Evolutionary conservation across 1,140 invertebrate genomes (phyloP).

Genomic region (Sycophila sp.): DNA sequence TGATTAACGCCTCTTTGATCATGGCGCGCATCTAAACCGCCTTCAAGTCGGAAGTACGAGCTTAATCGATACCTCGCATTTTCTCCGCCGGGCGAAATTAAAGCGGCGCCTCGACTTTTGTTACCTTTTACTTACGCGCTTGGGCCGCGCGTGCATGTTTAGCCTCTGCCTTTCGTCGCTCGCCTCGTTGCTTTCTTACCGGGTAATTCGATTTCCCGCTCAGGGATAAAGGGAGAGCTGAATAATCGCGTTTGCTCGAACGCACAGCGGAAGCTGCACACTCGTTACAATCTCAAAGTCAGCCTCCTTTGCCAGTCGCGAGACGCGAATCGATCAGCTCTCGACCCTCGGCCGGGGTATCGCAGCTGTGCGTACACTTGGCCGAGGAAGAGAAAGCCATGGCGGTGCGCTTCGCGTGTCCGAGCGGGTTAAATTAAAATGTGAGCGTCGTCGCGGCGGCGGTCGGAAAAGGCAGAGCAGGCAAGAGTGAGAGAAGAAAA

Average conservation of each 20-base stretch:
- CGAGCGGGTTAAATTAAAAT: too few relatives aligned
- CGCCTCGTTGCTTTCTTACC: background rate
- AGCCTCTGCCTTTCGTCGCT: background rate
- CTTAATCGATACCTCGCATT: conserved; percentile 48
- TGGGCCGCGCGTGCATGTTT: background rate
- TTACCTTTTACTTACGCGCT: too few relatives aligned
- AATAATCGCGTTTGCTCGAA: too few relatives aligned
- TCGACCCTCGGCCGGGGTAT: too few relatives aligned
- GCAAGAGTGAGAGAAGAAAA: background rate
- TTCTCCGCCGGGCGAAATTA: background rate
- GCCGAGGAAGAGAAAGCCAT: too few relatives aligned
- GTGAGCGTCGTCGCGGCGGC: too few relatives aligned
- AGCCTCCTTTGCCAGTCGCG: background rate
- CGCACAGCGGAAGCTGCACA: too few relatives aligned
- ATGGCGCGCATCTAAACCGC: background rate
- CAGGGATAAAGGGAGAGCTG: background rate
- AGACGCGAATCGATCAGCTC: too few relatives aligned
- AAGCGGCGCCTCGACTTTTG: too few relatives aligned
- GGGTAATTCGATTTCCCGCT: background rate
- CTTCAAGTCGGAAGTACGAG: background rate
- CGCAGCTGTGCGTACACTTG: too few relatives aligned
- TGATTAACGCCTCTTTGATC: too few relatives aligned
- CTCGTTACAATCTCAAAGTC: background rate
- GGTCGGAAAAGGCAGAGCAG: background rate
- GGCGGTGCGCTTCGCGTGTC: too few relatives aligned